Evolutionary conservation across 2,113 vertebrate species (phyloP), one percentile per base, ranked within the genome.

Genomic region (Daphoenositta chrysoptera): DNA sequence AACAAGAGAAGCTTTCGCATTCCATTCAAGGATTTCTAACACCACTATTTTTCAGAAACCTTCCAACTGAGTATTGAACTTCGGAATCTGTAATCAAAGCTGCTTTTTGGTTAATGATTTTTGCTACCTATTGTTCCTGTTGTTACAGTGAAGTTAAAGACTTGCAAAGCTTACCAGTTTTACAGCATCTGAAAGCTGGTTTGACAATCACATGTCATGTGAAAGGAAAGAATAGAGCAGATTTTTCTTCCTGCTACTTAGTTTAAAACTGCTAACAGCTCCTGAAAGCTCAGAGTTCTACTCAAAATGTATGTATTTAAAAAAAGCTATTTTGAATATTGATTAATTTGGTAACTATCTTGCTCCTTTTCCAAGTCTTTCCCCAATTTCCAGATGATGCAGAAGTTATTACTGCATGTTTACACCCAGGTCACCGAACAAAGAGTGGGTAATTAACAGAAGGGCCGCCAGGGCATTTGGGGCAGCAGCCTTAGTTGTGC

Each of bases 121-220:
- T 68, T 80, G 40, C 53, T 72, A 66, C 47, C 45, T 83, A 28
- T 13, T 11, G 39, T 72, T 91, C 68, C 44, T 54, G 1, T 81
- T 81, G 69, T 58, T 35, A 66, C 10, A 64, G 8, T 3, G 13
- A 84, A 64, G 47, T 16, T 35, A 88, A 71, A 81, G 71, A 35
- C 15, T 73, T 37, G 31, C 42, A 50, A 69, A 92, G n/a, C 16
- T 53, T 51, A 37, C 45, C 12, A 37, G 28, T 61, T 83, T 58
- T 33, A 88, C n/a, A 88, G 63, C 44, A 79, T 33, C 70, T 22
- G 15, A 83, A 64, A 92, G 57, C 44, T 51, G 30, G 40, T 63
- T 61, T 82, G 44, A 54, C 44, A 71, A 47, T 3, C 23, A 33
- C 5, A 3, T 3, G 0, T 26, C 47, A 27, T 0, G 0, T 44